phyloP scores from a whole-genome alignment of 2,888 invertebrate genomes.

The Drosophila acutilabella region DNA sequence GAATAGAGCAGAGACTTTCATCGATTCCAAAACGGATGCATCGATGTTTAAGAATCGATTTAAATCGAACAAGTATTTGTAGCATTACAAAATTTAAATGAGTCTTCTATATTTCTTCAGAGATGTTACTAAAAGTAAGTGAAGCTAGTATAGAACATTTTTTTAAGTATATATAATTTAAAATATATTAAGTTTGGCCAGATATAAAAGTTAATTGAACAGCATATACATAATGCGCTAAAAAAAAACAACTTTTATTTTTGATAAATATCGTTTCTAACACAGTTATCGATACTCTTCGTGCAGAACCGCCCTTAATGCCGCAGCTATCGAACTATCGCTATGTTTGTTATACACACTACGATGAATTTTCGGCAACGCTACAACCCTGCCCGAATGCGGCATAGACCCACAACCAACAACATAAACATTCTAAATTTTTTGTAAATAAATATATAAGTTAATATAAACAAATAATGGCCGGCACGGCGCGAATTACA shows the following conservation, averaged over 20 bases:
- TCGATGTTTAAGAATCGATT: no score
- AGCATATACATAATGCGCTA: no score
- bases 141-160: no score
- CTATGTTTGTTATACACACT: background rate
- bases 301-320: background rate
- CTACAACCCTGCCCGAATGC: conserved; percentile 19
- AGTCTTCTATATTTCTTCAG: background rate
- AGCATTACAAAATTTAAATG: no score
- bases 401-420: conserved; percentile 1
- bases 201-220: no score
- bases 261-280: background rate
- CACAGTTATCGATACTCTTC: background rate
- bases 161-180: no score
- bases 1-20: background rate
- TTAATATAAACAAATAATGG: conserved; percentile 40
- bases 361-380: background rate
- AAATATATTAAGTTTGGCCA: no score
- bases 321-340: background rate
- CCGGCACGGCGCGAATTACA: conserved; percentile 42
- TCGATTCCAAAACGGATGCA: no score
- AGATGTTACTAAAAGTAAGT: no score
- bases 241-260: no score
- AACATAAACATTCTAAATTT: conserved; percentile 9
- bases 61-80: no score
- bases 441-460: background rate